A percentile compares a stretch with the other conserved stretches of the same genome.
Conservation (phyloP, 2,888 invertebrate genomes). For the Dryobota labecula region DNA sequence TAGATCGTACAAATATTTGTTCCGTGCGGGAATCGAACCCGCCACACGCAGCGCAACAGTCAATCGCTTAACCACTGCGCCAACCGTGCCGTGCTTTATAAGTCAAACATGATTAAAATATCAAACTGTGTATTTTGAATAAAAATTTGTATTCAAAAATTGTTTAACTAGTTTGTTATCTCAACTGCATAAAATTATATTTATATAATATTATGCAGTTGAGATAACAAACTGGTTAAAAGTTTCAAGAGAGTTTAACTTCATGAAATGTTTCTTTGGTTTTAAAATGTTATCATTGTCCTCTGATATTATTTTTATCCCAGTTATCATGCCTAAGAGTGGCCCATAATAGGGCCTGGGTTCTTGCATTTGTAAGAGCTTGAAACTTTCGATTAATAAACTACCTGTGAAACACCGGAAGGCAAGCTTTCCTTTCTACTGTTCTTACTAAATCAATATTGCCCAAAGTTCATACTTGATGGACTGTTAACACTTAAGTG, state of each 20-base stretch:
- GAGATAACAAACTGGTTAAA: background rate
- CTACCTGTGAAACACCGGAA: background rate
- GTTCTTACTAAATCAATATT: constrained; percentile 32
- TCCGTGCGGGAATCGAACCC: too few relatives aligned
- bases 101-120: background rate
- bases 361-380: background rate
- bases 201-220: background rate
- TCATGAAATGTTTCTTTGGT: background rate
- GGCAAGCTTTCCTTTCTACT: background rate
- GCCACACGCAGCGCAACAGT: too few relatives aligned
- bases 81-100: too few relatives aligned
- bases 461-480: constrained; percentile 20
- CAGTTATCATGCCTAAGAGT: background rate
- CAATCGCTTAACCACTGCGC: too few relatives aligned
- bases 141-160: too few relatives aligned
- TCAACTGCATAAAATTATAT: too few relatives aligned
- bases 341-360: background rate
- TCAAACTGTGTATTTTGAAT: background rate
- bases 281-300: background rate
- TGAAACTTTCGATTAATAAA: background rate
- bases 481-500: constrained; percentile 23
- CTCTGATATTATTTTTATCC: background rate
- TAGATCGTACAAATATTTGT: too few relatives aligned
- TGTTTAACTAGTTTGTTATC: too few relatives aligned
- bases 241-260: background rate